phyloP scores from a whole-genome alignment of 2,113 vertebrate species.

The Anthoscopus minutus region DNA sequence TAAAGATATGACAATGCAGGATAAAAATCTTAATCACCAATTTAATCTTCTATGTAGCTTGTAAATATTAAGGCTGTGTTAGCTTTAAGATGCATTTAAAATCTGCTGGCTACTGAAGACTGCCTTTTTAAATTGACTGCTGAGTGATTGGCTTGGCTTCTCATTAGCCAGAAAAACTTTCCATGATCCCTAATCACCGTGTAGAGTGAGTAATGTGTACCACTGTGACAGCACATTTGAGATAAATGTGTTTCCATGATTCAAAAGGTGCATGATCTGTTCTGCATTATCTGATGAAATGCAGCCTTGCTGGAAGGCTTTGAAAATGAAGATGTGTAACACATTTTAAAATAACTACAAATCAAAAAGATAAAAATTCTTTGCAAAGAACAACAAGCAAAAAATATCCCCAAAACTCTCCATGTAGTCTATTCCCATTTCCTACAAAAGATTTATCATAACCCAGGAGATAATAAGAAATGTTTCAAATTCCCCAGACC shows the following conservation, averaged over 20 bases:
- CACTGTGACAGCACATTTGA: neutral
- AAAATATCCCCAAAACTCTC: neutral
- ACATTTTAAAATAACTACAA: neutral
- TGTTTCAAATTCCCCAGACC: neutral
- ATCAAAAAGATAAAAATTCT: neutral
- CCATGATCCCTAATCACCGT: neutral
- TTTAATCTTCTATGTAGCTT: neutral
- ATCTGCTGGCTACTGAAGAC: neutral
- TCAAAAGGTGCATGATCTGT: neutral
- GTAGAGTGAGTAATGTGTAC: neutral
- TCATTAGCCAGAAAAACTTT: neutral
- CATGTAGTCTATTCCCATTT: neutral
- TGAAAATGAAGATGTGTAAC: neutral
- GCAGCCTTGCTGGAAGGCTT: neutral
- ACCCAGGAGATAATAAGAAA: neutral
- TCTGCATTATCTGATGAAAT: neutral
- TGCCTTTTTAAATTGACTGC: neutral
- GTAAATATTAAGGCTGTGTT: neutral
- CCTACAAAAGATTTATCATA: neutral
- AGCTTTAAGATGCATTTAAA: neutral
- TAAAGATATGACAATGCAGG: neutral
- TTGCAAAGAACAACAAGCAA: neutral
- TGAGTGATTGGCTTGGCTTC: neutral
- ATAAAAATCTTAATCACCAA: neutral
- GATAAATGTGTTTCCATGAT: neutral